Evolutionary conservation across 2,113 vertebrate species (phyloP).

Genomic region (Aegotheles bennettii): DNA sequence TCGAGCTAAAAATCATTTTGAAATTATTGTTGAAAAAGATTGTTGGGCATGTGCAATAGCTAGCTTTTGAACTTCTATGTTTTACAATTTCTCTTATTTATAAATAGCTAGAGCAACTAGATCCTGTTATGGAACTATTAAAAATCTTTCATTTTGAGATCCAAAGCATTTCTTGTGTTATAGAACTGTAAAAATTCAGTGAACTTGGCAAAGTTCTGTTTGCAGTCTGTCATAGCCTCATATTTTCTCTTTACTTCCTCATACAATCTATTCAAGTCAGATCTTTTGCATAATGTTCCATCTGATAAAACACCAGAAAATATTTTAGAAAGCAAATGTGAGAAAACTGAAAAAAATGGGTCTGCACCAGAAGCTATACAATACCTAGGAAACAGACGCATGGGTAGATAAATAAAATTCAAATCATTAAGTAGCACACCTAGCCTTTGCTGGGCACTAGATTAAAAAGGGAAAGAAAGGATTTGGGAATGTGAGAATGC

Average conservation of each 20-base stretch:
- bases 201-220: slow-evolving; percentile 14
- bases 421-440: background rate
- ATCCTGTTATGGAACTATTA: slow-evolving; percentile 14
- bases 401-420: background rate
- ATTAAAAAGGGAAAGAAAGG: slow-evolving; percentile 23
- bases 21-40: slow-evolving; percentile 58
- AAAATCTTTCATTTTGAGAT: slow-evolving; percentile 35
- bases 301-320: background rate
- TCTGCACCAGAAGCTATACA: background rate
- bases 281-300: background rate
- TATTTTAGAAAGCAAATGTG: background rate
- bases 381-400: background rate
- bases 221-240: background rate
- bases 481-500: background rate
- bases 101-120: slow-evolving; percentile 59
- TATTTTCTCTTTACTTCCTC: background rate
- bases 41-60: slow-evolving; percentile 2
- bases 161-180: slow-evolving; percentile 24
- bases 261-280: background rate
- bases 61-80: background rate
- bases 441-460: background rate
- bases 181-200: slow-evolving; percentile 22
- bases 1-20: slow-evolving; percentile 62
- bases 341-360: background rate
- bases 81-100: slow-evolving; percentile 35